A percentile compares a stretch with the other conserved stretches of the same genome.
phyloP scores from a whole-genome alignment of 2,888 invertebrate species.

The Steromphala cineraria region DNA sequence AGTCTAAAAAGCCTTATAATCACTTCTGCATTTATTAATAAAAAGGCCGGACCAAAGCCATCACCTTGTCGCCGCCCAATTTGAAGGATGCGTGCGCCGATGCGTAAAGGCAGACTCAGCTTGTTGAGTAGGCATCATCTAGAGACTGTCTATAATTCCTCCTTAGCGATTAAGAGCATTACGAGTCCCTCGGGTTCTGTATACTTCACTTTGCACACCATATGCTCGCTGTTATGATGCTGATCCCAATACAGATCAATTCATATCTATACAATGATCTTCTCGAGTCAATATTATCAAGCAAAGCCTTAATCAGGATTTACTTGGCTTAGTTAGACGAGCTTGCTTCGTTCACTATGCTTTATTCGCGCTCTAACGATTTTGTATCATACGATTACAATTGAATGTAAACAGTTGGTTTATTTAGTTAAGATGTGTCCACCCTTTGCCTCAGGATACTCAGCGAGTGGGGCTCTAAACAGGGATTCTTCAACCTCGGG shows the following conservation, averaged over 20 bases:
- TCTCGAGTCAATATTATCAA: constrained; percentile 13
- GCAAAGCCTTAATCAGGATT: constrained; percentile 12
- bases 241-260: neutral
- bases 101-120: neutral
- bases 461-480: neutral
- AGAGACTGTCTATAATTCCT: constrained; percentile 2
- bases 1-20: neutral
- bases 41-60: neutral
- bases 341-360: neutral
- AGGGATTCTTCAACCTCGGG: neutral
- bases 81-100: neutral
- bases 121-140: neutral
- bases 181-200: neutral
- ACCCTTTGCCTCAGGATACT: neutral
- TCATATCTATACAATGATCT: neutral
- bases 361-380: constrained; percentile 11
- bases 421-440: constrained; percentile 14
- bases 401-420: constrained; percentile 11
- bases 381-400: constrained; percentile 14
- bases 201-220: neutral
- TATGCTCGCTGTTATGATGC: constrained; percentile 2
- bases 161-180: neutral
- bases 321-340: neutral
- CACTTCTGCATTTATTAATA: neutral
- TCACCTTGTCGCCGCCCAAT: neutral